Evolutionary conservation across 2,797 vertebrate species (phyloP), one percentile per base, ranked within the genome.

Genomic region (Euphonia xanthogaster): DNA sequence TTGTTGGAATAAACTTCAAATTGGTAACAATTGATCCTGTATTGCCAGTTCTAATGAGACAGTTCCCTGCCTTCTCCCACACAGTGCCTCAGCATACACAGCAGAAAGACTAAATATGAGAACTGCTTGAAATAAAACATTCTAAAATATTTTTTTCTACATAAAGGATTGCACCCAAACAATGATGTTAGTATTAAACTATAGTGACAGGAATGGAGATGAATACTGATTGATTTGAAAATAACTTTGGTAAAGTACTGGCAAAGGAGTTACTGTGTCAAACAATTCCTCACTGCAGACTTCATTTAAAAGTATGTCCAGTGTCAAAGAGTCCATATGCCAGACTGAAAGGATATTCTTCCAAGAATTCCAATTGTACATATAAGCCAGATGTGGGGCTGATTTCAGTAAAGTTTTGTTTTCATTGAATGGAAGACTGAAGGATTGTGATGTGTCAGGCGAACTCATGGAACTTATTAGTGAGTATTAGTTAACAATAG

Each of bases 261-360:
- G 94, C 94, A 94, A 93, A 97, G 78, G 74, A 97, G 75, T 68
- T 90, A 68, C 35, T 50, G 33, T 93, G 92, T 95, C 94, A 96
- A 96, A 94, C 79, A 82, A 83, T 74, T 73, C 90, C 80, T 93
- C 74, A 81, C 76, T 87, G 40, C 95, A 89, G 88, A 80, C 68
- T 92, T 82, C 85, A 91, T 86, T n/a, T 87, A 54, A 85, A 91
- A 93, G 54, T 35, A 75, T 63, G 77, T 94, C 96, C 90, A 94
- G 77, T 82, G 74, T 97, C 91, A 94, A 77, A 57, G 61, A 90
- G 58, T 28, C 88, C 77, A 48, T 39, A 74, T 0, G 19, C 80
- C 92, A 97, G 94, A 97, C 80, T 87, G 54, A 81, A 92, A 78
- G 75, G 31, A 88, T 91, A 94, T 74, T 96, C 94, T 96, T 97